Base-by-base conservation (phyloP, 2,888 invertebrate species). In the Callosobruchus maculatus region DNA sequence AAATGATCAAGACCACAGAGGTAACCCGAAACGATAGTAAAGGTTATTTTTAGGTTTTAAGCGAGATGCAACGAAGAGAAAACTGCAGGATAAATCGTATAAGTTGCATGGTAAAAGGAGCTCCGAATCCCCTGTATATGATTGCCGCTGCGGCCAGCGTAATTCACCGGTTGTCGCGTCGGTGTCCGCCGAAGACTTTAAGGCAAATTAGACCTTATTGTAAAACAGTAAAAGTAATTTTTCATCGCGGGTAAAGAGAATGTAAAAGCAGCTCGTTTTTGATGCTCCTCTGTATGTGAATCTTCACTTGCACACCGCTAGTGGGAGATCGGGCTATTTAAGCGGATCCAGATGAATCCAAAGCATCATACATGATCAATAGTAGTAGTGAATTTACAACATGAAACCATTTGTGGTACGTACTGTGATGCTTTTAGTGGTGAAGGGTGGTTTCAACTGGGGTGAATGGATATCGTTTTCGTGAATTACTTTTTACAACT, bases 381-480 rank as follows among this genome's bases (percentile, higher is more conserved):
- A 81, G 83, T 84, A 21, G 68, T 80, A 82, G 85, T 85, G 84
- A 81, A 77, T 82, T 82, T 80, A 76, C 80, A 83, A 81, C 82
- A 85, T 85, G 85, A 84, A 82, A 84, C 83, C 84, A 77, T 84
- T 85, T 80, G 81, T 85, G 85, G 85, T 85, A 85, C 79, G 85
- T 85, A 83, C 78, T 67, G 31, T 70, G 30, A 71, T 26, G 22
- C 2, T 67, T 21, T 71, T 73, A 70, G 49, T 49, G 49, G 49
- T 49, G 49, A 49, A 49, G 49, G 49, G 49, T 49, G 18, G 13
- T 49, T 49, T 13, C 3, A 49, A 0, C 1, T 49, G 13, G 49
- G 49, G 49, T 49, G 49, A 49, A 49, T 13, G 13, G 49, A 49
- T 49, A 26, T 26, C 3, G 26, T 26, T 26, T 26, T 26, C 7